Evolutionary conservation across 2,113 vertebrate genomes (phyloP).

Genomic region (Gobius niger): DNA sequence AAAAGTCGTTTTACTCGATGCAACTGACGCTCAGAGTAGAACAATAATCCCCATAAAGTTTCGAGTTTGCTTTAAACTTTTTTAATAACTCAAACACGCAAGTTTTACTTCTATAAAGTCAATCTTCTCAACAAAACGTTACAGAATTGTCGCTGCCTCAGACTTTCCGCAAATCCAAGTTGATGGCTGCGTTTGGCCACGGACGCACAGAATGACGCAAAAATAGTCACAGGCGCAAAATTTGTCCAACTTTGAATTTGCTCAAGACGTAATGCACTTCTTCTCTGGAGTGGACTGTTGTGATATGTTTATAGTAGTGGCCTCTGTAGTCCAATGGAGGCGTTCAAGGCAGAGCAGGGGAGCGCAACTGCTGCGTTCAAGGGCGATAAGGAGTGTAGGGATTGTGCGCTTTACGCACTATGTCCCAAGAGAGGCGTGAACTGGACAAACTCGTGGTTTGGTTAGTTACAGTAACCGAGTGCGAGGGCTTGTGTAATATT

Average conservation of each 20-base stretch:
- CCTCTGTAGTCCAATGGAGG: slow-evolving; percentile 57
- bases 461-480: too few relatives aligned
- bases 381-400: neutral
- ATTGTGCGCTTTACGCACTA: neutral
- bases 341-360: slow-evolving; percentile 36
- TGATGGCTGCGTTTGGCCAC: neutral
- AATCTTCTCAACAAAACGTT: slow-evolving; percentile 19
- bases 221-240: neutral
- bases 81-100: slow-evolving; percentile 1
- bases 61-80: neutral
- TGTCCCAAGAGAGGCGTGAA: neutral
- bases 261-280: slow-evolving; percentile 26
- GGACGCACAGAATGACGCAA: neutral
- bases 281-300: slow-evolving; percentile 32
- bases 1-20: slow-evolving; percentile 25
- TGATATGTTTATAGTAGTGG: slow-evolving; percentile 59
- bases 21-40: slow-evolving; percentile 16
- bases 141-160: slow-evolving; percentile 12
- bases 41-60: slow-evolving; percentile 40
- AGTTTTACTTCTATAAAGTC: slow-evolving; percentile 11
- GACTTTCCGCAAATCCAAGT: slow-evolving; percentile 2
- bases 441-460: neutral
- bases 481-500: too few relatives aligned
- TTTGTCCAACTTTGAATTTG: slow-evolving; percentile 10
- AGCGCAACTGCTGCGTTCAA: slow-evolving; percentile 46